A percentile compares a stretch with the other conserved stretches of the same genome.
These are phyloP conservation scores for Pterostichus niger DNA, from an alignment of 2,888 invertebrate species.

Conservation along the genomic window DNA sequence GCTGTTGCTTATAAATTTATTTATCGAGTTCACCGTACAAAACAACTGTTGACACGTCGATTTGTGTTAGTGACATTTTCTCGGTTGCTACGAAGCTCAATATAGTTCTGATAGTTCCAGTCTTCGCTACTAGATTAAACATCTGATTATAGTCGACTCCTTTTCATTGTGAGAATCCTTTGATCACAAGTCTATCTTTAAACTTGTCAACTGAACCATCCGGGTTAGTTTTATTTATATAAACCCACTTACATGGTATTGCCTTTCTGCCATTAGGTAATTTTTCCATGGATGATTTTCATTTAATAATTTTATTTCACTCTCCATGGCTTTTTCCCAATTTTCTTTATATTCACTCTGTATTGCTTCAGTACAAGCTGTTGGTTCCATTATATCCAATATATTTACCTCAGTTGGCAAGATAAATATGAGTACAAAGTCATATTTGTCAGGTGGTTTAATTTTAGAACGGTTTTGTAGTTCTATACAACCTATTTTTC, in stretches of 20 bases:
- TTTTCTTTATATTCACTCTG: slow-evolving; percentile 50
- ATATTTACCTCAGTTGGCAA: not conserved
- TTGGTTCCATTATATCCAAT: slow-evolving; percentile 43
- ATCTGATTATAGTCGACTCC: slow-evolving; percentile 69
- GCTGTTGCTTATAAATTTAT: slow-evolving; percentile 72
- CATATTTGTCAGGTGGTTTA: no score
- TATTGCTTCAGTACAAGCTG: slow-evolving; percentile 57
- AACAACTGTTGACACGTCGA: slow-evolving; percentile 42
- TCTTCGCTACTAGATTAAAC: slow-evolving; percentile 68
- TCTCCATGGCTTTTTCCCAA: slow-evolving; percentile 68
- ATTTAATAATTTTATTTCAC: slow-evolving; percentile 68
- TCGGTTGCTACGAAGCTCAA: slow-evolving; percentile 65
- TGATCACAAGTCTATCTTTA: slow-evolving; percentile 70
- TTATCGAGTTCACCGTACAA: slow-evolving; percentile 27
- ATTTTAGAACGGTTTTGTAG: no score
- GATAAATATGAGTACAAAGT: no score
- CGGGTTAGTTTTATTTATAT: slow-evolving; percentile 59
- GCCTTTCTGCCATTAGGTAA: slow-evolving; percentile 67
- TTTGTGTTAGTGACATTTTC: slow-evolving; percentile 20
- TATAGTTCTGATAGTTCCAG: slow-evolving; percentile 61
- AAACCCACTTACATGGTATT: slow-evolving; percentile 60
- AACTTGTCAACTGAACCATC: slow-evolving; percentile 67
- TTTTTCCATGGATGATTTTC: slow-evolving; percentile 69
- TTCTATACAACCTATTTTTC: no score
- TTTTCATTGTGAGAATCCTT: slow-evolving; percentile 64